phyloP scores from a whole-genome alignment of 2,888 invertebrate genomes.

The Endotricha flammealis region DNA sequence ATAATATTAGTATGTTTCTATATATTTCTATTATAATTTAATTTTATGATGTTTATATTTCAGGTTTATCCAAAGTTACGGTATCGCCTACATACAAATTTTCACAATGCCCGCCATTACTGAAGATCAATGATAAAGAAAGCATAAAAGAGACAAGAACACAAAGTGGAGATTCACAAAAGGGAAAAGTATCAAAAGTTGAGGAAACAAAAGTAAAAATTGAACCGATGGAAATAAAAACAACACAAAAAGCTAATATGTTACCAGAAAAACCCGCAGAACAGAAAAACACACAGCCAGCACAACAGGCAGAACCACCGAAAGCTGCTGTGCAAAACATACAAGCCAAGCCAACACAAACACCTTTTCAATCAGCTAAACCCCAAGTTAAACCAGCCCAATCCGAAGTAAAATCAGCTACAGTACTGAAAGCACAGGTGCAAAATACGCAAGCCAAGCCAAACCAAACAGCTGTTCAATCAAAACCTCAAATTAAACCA shows the following conservation, averaged over 20 bases:
- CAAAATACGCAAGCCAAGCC: not conserved
- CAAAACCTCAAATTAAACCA: too few relatives aligned
- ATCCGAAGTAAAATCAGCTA: constrained; percentile 5
- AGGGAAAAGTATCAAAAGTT: not conserved
- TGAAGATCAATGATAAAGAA: constrained; percentile 27
- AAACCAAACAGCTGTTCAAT: not conserved
- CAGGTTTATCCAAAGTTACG: constrained; percentile 46
- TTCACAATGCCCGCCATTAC: constrained; percentile 39
- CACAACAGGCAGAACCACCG: too few relatives aligned
- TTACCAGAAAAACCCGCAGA: too few relatives aligned
- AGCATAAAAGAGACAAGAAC: not conserved
- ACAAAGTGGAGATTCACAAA: not conserved
- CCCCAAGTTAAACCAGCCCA: too few relatives aligned
- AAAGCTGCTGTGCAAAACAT: not conserved
- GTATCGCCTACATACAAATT: constrained; percentile 50
- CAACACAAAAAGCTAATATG: too few relatives aligned
- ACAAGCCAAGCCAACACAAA: constrained; percentile 1
- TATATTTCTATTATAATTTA: too few relatives aligned
- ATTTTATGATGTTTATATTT: too few relatives aligned
- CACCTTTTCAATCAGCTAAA: not conserved
- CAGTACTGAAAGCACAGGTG: constrained; percentile 2
- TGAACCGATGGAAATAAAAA: too few relatives aligned
- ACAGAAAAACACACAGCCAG: too few relatives aligned
- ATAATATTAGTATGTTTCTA: too few relatives aligned
- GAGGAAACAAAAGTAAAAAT: not conserved